phyloP scores from a whole-genome alignment of 2,888 invertebrate genomes.

The Netelia melanura region DNA sequence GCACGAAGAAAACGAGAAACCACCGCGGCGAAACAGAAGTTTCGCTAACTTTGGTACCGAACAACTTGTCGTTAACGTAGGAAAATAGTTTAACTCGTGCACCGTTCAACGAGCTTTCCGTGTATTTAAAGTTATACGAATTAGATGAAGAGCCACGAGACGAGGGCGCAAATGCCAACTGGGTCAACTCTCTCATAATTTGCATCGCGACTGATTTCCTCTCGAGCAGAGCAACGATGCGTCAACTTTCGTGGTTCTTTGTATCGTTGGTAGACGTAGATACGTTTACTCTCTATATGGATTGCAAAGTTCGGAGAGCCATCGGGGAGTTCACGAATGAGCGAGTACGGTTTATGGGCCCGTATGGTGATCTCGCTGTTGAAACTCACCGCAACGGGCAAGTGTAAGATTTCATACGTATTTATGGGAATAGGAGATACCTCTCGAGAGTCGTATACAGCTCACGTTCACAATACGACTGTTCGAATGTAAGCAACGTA shows the following conservation, averaged over 20 bases:
- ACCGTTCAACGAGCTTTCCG: conserved; percentile 6
- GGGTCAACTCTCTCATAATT: conserved; percentile 15
- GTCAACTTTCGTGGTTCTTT: conserved; percentile 28
- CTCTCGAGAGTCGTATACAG: neutral
- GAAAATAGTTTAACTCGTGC: neutral
- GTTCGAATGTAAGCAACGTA: neutral
- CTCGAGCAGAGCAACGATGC: neutral
- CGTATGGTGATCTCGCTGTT: conserved; percentile 55
- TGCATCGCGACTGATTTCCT: neutral
- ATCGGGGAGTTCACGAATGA: conserved; percentile 56
- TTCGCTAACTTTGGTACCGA: too few relatives aligned
- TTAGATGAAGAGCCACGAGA: conserved; percentile 41
- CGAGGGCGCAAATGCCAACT: neutral
- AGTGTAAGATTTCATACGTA: conserved; percentile 63
- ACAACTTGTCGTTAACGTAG: too few relatives aligned
- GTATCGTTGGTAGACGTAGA: conserved; percentile 25
- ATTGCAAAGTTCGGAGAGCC: conserved; percentile 22
- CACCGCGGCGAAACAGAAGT: too few relatives aligned
- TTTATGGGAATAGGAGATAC: conserved; percentile 55
- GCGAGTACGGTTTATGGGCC: conserved; percentile 59
- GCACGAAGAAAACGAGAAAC: too few relatives aligned
- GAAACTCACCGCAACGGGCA: neutral
- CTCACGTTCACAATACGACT: neutral
- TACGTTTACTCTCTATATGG: neutral
- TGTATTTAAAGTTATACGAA: conserved; percentile 8